Percentiles rank a stretch among this genome's conserved stretches.
Conservation (phyloP, 2,888 invertebrate genomes). For the Epistrophella euchroma region DNA sequence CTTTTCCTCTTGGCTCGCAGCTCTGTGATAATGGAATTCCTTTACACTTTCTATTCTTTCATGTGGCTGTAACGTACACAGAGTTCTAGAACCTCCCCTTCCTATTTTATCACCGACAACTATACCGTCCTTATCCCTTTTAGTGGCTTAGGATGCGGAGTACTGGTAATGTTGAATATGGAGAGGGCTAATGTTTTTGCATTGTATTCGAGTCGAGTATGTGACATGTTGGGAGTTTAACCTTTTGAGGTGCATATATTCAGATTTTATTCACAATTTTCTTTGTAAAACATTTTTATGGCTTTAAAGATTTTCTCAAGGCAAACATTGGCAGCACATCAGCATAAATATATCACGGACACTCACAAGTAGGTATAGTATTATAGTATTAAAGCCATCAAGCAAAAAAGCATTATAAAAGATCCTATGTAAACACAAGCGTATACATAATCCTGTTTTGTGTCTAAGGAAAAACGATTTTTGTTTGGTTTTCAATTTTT, state of each 20-base stretch:
- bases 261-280: constrained; percentile 72
- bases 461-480: constrained; percentile 65
- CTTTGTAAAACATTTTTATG: constrained; percentile 74
- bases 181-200: constrained; percentile 27
- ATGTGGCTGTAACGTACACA: constrained; percentile 53
- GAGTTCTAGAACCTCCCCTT: constrained; percentile 40
- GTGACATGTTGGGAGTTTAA: constrained; percentile 72
- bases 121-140: constrained; percentile 58
- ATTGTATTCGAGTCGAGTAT: constrained; percentile 49
- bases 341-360: constrained; percentile 54
- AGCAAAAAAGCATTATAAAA: constrained; percentile 53
- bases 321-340: constrained; percentile 55
- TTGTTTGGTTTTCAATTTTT: constrained; percentile 51
- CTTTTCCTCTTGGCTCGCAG: constrained; percentile 25
- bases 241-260: constrained; percentile 74
- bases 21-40: constrained; percentile 65
- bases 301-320: constrained; percentile 72
- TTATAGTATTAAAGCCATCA: constrained; percentile 56
- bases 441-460: constrained; percentile 62
- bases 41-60: constrained; percentile 67
- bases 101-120: constrained; percentile 40
- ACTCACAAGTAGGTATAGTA: constrained; percentile 48
- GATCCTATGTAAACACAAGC: constrained; percentile 62
- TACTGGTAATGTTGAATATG: background rate
- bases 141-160: constrained; percentile 58